Conservation (phyloP, 2,888 invertebrate species). For the Agrilus mali region DNA sequence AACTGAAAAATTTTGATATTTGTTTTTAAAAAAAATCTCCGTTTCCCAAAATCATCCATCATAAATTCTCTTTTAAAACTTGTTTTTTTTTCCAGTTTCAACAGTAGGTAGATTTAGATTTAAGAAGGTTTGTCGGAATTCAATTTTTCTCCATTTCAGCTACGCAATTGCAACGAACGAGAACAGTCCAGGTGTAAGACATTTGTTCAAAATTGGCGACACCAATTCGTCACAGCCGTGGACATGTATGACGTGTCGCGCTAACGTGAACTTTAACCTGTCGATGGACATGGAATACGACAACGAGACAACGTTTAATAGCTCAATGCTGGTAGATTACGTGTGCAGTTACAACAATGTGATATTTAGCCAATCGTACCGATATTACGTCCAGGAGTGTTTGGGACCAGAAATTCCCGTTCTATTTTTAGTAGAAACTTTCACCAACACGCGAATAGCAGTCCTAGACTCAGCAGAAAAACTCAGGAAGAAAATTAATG, state of each 20-base stretch:
- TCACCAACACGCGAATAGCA: conserved; percentile 44
- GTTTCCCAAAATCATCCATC: no score
- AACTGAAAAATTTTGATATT: no score
- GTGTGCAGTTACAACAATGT: conserved; percentile 47
- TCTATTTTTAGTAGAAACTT: conserved; percentile 48
- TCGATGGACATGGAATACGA: conserved; percentile 34
- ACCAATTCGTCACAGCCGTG: conserved; percentile 35
- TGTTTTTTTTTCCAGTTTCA: no score
- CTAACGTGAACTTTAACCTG: conserved; percentile 30
- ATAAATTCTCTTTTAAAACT: no score
- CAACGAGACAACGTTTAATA: conserved; percentile 36
- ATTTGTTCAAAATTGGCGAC: conserved; percentile 60
- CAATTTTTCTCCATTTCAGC: conserved; percentile 34
- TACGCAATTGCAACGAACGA: conserved; percentile 74
- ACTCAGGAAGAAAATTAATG: conserved; percentile 47
- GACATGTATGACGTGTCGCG: conserved; percentile 46
- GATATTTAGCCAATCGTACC: conserved; percentile 43
- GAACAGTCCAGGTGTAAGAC: conserved; percentile 65
- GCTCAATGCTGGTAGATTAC: conserved; percentile 28
- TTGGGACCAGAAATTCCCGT: conserved; percentile 64
- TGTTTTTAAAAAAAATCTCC: no score
- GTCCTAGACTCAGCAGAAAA: conserved; percentile 57
- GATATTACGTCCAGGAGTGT: conserved; percentile 61
- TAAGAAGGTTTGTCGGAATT: no score
- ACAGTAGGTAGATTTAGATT: no score